Base-by-base conservation (phyloP, 2,888 invertebrate species). In the Melinaea marsaeus region DNA sequence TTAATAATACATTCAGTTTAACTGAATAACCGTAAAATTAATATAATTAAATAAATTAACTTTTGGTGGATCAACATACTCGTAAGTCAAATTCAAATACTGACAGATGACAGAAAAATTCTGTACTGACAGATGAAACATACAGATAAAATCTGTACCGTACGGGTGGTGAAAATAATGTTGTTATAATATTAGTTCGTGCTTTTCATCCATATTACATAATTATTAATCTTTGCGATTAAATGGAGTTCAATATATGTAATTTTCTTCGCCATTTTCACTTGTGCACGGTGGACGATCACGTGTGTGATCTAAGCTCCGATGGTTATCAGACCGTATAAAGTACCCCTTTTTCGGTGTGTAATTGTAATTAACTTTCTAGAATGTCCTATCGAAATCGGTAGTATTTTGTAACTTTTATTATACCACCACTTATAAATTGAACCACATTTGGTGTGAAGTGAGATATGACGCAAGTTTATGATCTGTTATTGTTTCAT, bases 331-430 rank as follows among this genome's bases (percentile, higher is more conserved):
- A 64, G 68, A 63, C 64, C 64, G 60, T 48, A 51, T 57, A 57
- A 63, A 65, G 61, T 33, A 64, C 72, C 73, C 77, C 77, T 73
- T 79, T 75, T 78, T 77, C 63, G 74, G 75, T 67, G 64, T 68
- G 72, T 71, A 68, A 71, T 72, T 68, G 67, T 79, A 76, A 83
- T 80, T 78, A 77, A 83, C 88, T 88, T 88, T 88, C 87, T 75
- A 86, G 75, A 55, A 81, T 77, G 76, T 70, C 69, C 72, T 68
- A 70, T 65, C 60, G 59, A 69, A 72, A 71, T 68, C 61, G 72
- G 71, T 66, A 55, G 47, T 55, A 65, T 71, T 71, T 68, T 67
- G 68, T 67, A 71, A 70, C 56, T 61, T 68, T 60, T 66, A 65
- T 64, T 42, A 66, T 42, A 66, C 61, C 60, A 57, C 32, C 47